A percentile compares a stretch with the other conserved stretches of the same genome.
Evolutionary conservation across 1,140 invertebrate species (phyloP).

Genomic region (Mercenaria mercenaria): DNA sequence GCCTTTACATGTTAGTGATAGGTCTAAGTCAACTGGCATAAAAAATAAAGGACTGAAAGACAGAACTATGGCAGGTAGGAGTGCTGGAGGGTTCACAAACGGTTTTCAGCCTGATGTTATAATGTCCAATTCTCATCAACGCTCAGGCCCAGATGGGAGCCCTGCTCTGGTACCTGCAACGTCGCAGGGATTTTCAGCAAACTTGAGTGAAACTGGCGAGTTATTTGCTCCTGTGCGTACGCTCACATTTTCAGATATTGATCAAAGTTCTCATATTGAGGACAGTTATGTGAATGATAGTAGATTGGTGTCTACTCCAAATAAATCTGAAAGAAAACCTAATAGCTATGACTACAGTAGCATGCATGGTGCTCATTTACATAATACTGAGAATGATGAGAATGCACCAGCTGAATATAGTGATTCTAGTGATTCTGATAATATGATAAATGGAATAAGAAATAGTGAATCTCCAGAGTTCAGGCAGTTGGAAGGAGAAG

Average conservation of each 20-base stretch:
- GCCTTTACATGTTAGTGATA: neutral
- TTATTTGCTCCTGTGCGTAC: conserved; percentile 56
- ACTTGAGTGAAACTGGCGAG: conserved; percentile 59
- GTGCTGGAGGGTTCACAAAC: neutral
- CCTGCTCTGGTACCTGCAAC: conserved; percentile 28
- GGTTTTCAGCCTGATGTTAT: conserved; percentile 60
- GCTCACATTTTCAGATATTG: conserved; percentile 61
- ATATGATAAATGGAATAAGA: conserved; percentile 9
- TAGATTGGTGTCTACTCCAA: conserved; percentile 57
- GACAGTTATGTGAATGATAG: conserved; percentile 52
- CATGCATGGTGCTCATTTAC: neutral
- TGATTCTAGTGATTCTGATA: conserved; percentile 59
- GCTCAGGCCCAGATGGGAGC: conserved; percentile 57
- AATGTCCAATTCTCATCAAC: conserved; percentile 46
- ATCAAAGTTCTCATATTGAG: conserved; percentile 60
- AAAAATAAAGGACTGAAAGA: neutral
- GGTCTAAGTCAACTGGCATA: neutral
- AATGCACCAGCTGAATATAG: neutral
- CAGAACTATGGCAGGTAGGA: neutral
- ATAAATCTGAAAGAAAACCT: neutral
- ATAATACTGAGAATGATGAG: neutral
- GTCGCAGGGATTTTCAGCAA: conserved; percentile 24
- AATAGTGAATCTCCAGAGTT: conserved; percentile 40
- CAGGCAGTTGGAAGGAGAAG: conserved; percentile 53
- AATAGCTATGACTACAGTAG: conserved; percentile 29